phyloP scores from a whole-genome alignment of 1,140 invertebrate genomes.

The Episyrphus balteatus region DNA sequence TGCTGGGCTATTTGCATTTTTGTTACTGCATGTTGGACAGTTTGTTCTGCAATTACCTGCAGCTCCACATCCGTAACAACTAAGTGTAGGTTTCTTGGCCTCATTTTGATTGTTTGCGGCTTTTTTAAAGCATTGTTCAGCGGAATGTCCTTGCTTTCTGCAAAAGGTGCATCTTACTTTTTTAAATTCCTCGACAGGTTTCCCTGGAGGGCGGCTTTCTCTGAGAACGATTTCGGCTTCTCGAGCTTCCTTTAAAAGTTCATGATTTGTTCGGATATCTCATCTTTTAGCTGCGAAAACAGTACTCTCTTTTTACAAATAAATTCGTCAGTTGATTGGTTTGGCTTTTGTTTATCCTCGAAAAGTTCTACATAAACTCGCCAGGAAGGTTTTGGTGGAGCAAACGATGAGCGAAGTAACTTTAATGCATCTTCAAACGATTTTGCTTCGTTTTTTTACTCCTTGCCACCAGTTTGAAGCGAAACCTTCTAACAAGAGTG shows the following conservation, averaged over 20 bases:
- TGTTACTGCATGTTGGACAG: constrained; percentile 4
- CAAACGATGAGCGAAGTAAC: constrained; percentile 2
- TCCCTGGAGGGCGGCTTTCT: neutral
- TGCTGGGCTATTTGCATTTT: constrained; percentile 1
- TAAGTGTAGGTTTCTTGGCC: constrained; percentile 1
- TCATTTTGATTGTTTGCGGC: neutral
- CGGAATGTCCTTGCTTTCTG: no score
- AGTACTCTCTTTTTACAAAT: no score
- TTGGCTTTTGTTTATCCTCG: neutral
- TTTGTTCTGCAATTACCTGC: neutral
- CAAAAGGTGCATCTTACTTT: no score
- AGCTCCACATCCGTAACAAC: constrained; percentile 6
- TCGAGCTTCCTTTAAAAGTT: constrained; percentile 15
- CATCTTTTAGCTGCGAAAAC: constrained; percentile 15
- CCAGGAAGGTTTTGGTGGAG: constrained; percentile 6
- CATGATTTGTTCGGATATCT: constrained; percentile 18
- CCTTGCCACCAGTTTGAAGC: constrained; percentile 8
- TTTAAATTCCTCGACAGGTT: neutral
- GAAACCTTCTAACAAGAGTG: constrained; percentile 2
- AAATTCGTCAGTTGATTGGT: neutral
- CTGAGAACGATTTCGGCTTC: neutral
- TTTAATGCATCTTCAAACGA: constrained; percentile 4
- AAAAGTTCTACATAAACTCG: constrained; percentile 2
- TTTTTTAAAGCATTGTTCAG: neutral
- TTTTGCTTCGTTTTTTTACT: constrained; percentile 4